Conservation (phyloP, 2,797 vertebrate species). For the Muscicapa striata region DNA sequence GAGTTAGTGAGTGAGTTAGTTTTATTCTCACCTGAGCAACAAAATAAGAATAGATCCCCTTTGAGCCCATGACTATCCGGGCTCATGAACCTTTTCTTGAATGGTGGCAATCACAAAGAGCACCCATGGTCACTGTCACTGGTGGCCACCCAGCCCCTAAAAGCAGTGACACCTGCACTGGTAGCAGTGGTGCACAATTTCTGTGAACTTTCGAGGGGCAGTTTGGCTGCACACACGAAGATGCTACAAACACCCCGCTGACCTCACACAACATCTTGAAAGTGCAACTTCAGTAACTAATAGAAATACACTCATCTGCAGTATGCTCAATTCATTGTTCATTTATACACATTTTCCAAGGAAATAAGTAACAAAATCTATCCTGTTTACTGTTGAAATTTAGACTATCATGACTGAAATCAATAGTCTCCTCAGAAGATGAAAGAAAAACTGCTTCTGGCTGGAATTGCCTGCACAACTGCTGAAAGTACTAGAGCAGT, state of each 20-base stretch:
- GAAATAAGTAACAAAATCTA: background rate
- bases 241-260: accelerated
- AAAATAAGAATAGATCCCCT: background rate
- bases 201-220: background rate
- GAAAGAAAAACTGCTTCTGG: background rate
- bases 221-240: background rate
- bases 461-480: background rate
- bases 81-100: background rate
- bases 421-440: background rate
- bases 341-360: background rate
- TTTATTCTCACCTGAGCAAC: background rate
- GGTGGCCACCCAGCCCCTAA: background rate
- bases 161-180: background rate
- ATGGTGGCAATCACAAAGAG: background rate
- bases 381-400: background rate
- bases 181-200: background rate
- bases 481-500: background rate
- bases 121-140: background rate
- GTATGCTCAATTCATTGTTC: background rate
- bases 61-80: background rate
- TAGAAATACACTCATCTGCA: background rate
- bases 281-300: background rate
- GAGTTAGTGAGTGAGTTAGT: background rate
- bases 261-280: background rate
- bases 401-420: slow-evolving; percentile 2